A percentile compares a stretch with the other conserved stretches of the same genome.
phyloP scores from a whole-genome alignment of 2,888 invertebrate species.

The Leptogaster cylindrica region DNA sequence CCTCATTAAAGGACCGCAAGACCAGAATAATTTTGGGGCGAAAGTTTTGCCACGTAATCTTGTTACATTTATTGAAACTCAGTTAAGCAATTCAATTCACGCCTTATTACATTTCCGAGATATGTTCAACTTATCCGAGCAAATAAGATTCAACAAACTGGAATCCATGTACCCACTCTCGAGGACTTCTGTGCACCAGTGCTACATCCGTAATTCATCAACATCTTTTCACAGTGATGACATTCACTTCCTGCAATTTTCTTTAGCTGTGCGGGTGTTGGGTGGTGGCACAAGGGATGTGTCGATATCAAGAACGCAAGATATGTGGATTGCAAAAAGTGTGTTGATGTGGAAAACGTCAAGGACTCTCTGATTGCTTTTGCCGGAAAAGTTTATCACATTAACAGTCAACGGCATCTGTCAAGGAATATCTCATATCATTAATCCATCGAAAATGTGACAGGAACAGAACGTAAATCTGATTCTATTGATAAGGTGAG shows the following conservation, averaged over 20 bases:
- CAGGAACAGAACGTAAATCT: background rate
- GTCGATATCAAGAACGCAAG: background rate
- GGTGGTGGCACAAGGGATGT: background rate
- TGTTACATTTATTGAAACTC: constrained; percentile 32
- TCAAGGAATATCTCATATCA: constrained; percentile 25
- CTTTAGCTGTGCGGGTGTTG: background rate
- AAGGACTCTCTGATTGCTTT: constrained; percentile 30
- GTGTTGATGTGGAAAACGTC: constrained; percentile 28
- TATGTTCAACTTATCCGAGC: background rate
- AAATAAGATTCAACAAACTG: constrained; percentile 23
- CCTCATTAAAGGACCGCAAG: constrained; percentile 10
- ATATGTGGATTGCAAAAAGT: constrained; percentile 13
- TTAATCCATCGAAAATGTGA: constrained; percentile 23
- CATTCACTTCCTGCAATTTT: constrained; percentile 46
- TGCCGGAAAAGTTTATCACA: constrained; percentile 36
- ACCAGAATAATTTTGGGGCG: constrained; percentile 9
- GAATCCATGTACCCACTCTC: background rate
- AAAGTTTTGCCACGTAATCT: constrained; percentile 8
- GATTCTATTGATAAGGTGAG: background rate
- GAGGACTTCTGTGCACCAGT: constrained; percentile 17
- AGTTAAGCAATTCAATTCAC: constrained; percentile 35
- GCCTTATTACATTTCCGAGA: constrained; percentile 16
- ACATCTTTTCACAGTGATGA: constrained; percentile 42
- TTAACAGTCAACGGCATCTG: constrained; percentile 23
- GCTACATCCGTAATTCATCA: constrained; percentile 46